Evolutionary conservation across 2,113 vertebrate species (phyloP), one percentile per base, ranked within the genome.

Genomic region (Sorex fumeus): DNA sequence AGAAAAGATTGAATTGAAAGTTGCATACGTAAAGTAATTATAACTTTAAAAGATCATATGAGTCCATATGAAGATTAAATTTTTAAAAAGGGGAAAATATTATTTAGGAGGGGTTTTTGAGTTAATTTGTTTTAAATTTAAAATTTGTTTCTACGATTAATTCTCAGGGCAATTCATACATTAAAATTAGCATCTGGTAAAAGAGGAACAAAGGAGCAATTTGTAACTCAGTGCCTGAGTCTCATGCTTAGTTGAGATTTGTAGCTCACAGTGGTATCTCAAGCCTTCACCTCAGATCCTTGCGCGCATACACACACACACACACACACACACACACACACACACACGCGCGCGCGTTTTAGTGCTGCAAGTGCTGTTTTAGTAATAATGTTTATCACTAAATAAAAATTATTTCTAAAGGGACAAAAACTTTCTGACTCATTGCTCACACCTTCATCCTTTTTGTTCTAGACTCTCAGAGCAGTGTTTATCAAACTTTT

Each of bases 1-100:
- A 1, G 45, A 84, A 95, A 25, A 64, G 10, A 21, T 18, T 71
- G 3, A 87, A 79, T 75, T 88, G 50, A 80, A 83, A 67, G 47
- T 13, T 80, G 32, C 18, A 34, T 34, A 23, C 23, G 23, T 60
- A 60, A 21, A 60, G 6, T 60, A 60, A 60, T 60, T 60, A 60
- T 23, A 23, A 60, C 57, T 60, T 50, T 60, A 60, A 81, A 91
- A 50, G 25, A 83, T 4, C 6, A 66, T 50, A 64, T 23, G 53
- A 80, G 23, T 21, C 21, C 21, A 60, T 21, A 23, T 60, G 21
- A 60, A 60, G 19, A 6, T 23, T 21, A 60, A 21, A 60, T 40
- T 40, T 40, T 60, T 9, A 0, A 27, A 81, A 83, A 60, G 50
- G 1, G n/a, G 27, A 40, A 87, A 70, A 84, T 28, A 81, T n/a